These are phyloP conservation scores for Drosophila lacertosa DNA, from an alignment of 1,140 invertebrate species.

Conservation along the genomic window DNA sequence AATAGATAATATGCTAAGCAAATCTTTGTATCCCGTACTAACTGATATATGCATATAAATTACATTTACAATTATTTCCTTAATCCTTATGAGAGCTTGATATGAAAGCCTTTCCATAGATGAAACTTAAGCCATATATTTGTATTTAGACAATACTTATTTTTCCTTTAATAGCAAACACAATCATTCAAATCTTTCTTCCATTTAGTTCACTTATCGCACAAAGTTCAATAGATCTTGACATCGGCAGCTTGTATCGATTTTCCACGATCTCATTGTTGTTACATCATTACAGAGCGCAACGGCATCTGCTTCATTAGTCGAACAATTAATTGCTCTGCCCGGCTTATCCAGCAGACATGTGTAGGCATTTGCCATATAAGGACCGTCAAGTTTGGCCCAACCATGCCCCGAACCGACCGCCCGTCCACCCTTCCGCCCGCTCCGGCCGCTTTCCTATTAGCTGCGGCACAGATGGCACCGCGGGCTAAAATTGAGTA, in stretches of 20 bases:
- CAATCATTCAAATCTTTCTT: conserved; percentile 18
- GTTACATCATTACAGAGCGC: conserved; percentile 41
- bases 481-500: conserved; percentile 70
- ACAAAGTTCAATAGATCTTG: conserved; percentile 40
- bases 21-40: too few species aligned
- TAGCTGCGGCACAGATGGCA: conserved; percentile 31
- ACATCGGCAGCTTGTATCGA: conserved; percentile 56
- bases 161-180: conserved; percentile 7
- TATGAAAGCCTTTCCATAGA: too few species aligned
- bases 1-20: too few species aligned
- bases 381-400: conserved; percentile 39
- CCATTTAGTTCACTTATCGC: conserved; percentile 51
- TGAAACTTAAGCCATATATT: too few species aligned
- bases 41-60: too few species aligned
- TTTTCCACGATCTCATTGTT: conserved; percentile 57
- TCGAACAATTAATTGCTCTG: conserved; percentile 70
- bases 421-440: background rate
- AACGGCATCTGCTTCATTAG: conserved; percentile 69
- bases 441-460: background rate
- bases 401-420: background rate
- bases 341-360: conserved; percentile 36
- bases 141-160: too few species aligned
- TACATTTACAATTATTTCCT: too few species aligned
- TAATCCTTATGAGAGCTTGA: too few species aligned
- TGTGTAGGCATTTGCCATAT: conserved; percentile 56